Percentiles rank a stretch among this genome's conserved stretches.
These are phyloP conservation scores for Eupithecia exiguata DNA, from an alignment of 2,888 invertebrate genomes.

Conservation along the genomic window DNA sequence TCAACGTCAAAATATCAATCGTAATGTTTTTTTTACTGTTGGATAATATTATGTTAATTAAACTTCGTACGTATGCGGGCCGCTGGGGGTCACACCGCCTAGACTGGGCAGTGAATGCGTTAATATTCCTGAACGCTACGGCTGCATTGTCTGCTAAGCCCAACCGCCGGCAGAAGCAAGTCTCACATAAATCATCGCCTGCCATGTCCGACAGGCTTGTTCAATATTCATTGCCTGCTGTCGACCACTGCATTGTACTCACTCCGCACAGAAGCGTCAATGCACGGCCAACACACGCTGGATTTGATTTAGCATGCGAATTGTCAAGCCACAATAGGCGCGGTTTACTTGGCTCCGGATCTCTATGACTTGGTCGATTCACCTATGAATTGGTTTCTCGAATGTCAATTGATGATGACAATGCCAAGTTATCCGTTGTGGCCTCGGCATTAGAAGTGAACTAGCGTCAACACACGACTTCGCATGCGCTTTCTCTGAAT, in stretches of 20 bases:
- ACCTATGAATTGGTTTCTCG: neutral
- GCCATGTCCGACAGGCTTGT: slow-evolving; percentile 32
- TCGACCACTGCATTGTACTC: slow-evolving; percentile 23
- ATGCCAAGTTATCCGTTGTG: neutral
- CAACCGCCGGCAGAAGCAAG: neutral
- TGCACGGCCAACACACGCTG: slow-evolving; percentile 49
- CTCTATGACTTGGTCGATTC: neutral
- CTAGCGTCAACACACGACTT: too few relatives aligned
- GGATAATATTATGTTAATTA: too few relatives aligned
- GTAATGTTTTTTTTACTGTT: too few relatives aligned
- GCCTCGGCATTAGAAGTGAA: neutral
- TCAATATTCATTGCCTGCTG: slow-evolving; percentile 34
- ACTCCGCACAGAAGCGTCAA: slow-evolving; percentile 36
- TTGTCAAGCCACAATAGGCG: slow-evolving; percentile 33
- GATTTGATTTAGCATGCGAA: slow-evolving; percentile 57
- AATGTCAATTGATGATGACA: neutral
- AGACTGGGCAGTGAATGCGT: too few relatives aligned
- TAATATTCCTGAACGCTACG: too few relatives aligned
- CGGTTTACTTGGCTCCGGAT: neutral
- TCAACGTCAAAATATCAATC: too few relatives aligned
- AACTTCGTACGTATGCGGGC: too few relatives aligned
- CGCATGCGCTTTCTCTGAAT: too few relatives aligned
- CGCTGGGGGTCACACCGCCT: too few relatives aligned
- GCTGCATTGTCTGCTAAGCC: neutral
- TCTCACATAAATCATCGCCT: slow-evolving; percentile 26